phyloP scores from a whole-genome alignment of 2,797 vertebrate species.

The Sebastes paucispinis region DNA sequence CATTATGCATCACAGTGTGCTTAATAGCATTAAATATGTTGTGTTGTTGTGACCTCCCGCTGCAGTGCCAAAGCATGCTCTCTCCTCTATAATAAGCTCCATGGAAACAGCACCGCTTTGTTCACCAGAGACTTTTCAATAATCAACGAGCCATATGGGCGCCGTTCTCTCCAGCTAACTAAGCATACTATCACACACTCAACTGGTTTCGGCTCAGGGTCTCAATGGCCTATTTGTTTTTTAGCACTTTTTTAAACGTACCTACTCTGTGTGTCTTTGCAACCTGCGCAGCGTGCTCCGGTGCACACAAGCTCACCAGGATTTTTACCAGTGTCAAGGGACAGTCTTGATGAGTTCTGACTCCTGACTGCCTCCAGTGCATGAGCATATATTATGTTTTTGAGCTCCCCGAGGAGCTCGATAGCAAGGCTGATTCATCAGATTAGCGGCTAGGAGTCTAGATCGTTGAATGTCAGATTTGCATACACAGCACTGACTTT shows the following conservation, averaged over 20 bases:
- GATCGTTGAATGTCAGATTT: constrained; percentile 85
- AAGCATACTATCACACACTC: constrained; percentile 36
- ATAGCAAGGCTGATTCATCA: constrained; percentile 69
- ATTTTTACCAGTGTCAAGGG: constrained; percentile 1
- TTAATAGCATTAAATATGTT: constrained; percentile 23
- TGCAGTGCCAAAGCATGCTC: constrained; percentile 5
- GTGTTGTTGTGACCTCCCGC: constrained; percentile 33
- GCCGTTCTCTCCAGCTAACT: constrained; percentile 41
- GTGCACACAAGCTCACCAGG: background rate
- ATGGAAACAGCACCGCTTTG: constrained; percentile 41
- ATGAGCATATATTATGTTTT: constrained; percentile 49
- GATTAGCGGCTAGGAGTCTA: constrained; percentile 72
- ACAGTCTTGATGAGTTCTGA: constrained; percentile 36
- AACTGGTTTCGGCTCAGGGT: constrained; percentile 23
- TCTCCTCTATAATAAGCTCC: constrained; percentile 36
- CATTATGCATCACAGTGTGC: background rate
- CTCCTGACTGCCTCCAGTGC: constrained; percentile 35
- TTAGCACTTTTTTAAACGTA: constrained; percentile 7
- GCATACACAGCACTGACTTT: constrained; percentile 80
- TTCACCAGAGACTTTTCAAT: constrained; percentile 52
- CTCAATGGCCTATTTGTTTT: constrained; percentile 42
- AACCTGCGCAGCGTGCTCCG: background rate
- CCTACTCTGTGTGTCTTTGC: constrained; percentile 2
- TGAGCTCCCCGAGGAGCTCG: constrained; percentile 41
- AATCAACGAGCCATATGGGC: constrained; percentile 49